Conservation (phyloP, 1,140 invertebrate species). For the Drosophila sechellia region DNA sequence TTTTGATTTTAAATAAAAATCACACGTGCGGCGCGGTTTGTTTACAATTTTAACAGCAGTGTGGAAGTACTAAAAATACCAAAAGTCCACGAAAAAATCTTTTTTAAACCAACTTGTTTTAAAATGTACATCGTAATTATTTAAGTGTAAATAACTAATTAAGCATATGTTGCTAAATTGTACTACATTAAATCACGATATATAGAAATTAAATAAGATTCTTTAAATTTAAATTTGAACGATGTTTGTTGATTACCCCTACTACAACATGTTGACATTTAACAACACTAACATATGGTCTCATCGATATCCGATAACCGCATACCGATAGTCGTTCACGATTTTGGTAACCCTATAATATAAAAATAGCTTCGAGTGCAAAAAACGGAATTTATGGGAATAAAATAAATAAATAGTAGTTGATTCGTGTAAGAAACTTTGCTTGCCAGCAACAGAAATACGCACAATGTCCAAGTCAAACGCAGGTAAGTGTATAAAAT, state of each 20-base stretch:
- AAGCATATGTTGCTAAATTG: no score
- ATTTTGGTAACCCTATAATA: constrained; percentile 18
- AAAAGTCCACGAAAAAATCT: no score
- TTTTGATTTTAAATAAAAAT: constrained; percentile 3
- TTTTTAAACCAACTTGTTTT: no score
- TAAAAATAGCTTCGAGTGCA: constrained; percentile 34
- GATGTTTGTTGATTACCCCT: not conserved
- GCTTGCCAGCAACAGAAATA: constrained; percentile 6
- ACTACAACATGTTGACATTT: not conserved
- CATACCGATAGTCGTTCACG: not conserved
- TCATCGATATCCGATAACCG: not conserved
- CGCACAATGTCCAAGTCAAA: constrained; percentile 66
- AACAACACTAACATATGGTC: not conserved
- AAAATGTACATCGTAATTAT: no score
- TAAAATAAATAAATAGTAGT: constrained; percentile 22
- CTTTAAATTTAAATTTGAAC: no score
- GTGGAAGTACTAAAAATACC: not conserved
- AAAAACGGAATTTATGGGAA: constrained; percentile 29
- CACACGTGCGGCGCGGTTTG: constrained; percentile 55
- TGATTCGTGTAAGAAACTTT: constrained; percentile 2
- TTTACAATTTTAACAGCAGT: constrained; percentile 41
- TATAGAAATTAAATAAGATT: no score
- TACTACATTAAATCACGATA: no score
- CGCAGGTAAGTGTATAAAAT: constrained; percentile 46
- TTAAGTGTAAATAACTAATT: no score